phyloP scores from a whole-genome alignment of 1,140 invertebrate genomes.

The Drosophila tani region DNA sequence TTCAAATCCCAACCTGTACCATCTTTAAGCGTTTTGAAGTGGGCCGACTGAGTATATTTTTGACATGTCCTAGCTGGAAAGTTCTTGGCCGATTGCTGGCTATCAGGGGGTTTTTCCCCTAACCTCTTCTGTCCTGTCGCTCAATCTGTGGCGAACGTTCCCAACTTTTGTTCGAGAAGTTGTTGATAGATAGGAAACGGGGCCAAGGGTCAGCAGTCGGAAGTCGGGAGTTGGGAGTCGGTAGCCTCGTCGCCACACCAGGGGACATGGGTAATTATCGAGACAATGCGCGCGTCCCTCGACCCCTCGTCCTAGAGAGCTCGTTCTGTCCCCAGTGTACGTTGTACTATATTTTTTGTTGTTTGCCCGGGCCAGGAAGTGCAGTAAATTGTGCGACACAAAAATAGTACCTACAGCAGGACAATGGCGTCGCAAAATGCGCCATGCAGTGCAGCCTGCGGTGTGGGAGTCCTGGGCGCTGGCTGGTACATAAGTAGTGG shows the following conservation, averaged over 20 bases:
- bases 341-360: conserved; percentile 44
- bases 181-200: conserved; percentile 68
- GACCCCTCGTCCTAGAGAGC: conserved; percentile 4
- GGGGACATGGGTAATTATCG: conserved; percentile 77
- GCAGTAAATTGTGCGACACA: conserved; percentile 79
- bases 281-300: conserved; percentile 60
- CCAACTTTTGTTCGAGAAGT: conserved; percentile 62
- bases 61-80: conserved; percentile 43
- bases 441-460: conserved; percentile 59
- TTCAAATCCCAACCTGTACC: conserved; percentile 23
- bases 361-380: conserved; percentile 65
- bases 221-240: conserved; percentile 12
- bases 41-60: conserved; percentile 36
- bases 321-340: conserved; percentile 36
- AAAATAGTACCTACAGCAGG: conserved; percentile 74
- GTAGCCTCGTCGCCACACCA: conserved; percentile 39
- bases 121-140: conserved; percentile 18
- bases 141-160: conserved; percentile 51
- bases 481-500: conserved; percentile 1
- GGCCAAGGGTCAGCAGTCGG: conserved; percentile 59
- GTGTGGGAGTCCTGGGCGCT: conserved; percentile 1
- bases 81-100: conserved; percentile 20
- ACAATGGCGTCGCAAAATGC: conserved; percentile 77
- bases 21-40: conserved; percentile 43
- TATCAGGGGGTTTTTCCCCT: background rate